phyloP scores from a whole-genome alignment of 2,113 vertebrate species.

The Vimba vimba region DNA sequence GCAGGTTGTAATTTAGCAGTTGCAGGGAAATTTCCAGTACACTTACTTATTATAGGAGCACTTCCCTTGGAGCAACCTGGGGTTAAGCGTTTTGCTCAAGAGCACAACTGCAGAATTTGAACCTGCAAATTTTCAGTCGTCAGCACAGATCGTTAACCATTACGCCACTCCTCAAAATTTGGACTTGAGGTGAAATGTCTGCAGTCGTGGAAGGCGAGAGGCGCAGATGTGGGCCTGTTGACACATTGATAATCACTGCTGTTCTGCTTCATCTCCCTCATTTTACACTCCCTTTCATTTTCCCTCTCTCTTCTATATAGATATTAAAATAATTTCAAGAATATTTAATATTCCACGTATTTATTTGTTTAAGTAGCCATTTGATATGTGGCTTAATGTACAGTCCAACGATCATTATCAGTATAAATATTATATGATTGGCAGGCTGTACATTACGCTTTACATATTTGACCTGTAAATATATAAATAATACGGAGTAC shows the following conservation, averaged over 20 bases:
- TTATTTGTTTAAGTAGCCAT: not conserved
- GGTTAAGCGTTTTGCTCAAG: not conserved
- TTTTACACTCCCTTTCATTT: not conserved
- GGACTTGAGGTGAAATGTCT: not conserved
- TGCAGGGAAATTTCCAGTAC: not conserved
- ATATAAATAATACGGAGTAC: not conserved
- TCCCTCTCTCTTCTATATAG: not conserved
- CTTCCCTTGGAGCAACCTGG: not conserved
- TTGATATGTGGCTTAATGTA: not conserved
- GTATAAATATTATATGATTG: not conserved
- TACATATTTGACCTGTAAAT: slow-evolving; percentile 6
- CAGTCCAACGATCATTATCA: not conserved
- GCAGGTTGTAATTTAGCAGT: not conserved
- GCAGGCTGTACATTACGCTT: not conserved
- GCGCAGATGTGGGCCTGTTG: not conserved
- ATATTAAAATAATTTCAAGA: not conserved
- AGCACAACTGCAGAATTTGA: not conserved
- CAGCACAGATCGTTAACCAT: not conserved
- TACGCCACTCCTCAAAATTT: not conserved
- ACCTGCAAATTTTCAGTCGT: not conserved
- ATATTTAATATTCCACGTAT: not conserved
- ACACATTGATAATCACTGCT: not conserved
- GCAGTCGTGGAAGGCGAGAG: not conserved
- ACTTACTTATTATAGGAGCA: not conserved
- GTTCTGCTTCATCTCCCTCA: not conserved